Percentiles rank a stretch among this genome's conserved stretches.
Evolutionary conservation across 2,888 invertebrate genomes (phyloP).

Genomic region (Eustalomyia histrio): DNA sequence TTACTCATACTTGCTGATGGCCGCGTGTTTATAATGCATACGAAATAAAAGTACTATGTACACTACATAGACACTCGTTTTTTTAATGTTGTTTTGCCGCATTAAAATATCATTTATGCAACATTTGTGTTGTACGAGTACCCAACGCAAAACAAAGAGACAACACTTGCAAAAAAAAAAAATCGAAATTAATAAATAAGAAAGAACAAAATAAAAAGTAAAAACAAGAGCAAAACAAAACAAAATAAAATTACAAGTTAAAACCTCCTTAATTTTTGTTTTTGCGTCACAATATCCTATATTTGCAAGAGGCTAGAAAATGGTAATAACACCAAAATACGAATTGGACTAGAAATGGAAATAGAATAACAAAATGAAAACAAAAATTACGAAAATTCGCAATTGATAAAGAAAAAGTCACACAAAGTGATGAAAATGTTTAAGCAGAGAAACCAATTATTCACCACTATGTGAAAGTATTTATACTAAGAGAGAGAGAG

Average conservation of each 20-base stretch:
- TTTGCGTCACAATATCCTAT: slow-evolving; percentile 3
- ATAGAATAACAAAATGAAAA: slow-evolving; percentile 4
- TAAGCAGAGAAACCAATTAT: background rate
- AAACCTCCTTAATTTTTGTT: background rate
- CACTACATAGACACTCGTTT: background rate
- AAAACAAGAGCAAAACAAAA: slow-evolving; percentile 24
- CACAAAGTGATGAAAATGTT: slow-evolving; percentile 37
- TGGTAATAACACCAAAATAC: slow-evolving; percentile 11
- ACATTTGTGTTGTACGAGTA: slow-evolving; percentile 37
- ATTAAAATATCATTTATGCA: slow-evolving; percentile 56
- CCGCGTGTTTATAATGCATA: slow-evolving; percentile 6
- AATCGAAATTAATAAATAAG: slow-evolving; percentile 19
- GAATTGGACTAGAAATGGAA: slow-evolving; percentile 7
- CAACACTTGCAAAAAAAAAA: slow-evolving; percentile 34
- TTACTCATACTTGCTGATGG: slow-evolving; percentile 54
- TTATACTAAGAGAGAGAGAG: slow-evolving; percentile 15
- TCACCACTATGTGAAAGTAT: slow-evolving; percentile 9
- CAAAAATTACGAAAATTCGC: background rate
- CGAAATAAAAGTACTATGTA: background rate
- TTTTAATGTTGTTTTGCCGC: slow-evolving; percentile 55
- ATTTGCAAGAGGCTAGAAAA: background rate
- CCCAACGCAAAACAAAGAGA: slow-evolving; percentile 27
- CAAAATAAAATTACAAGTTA: background rate
- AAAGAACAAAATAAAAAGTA: background rate
- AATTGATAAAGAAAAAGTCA: background rate